These are phyloP conservation scores for Tetrapedia diversipes DNA, from an alignment of 2,888 invertebrate genomes.

Conservation along the genomic window DNA sequence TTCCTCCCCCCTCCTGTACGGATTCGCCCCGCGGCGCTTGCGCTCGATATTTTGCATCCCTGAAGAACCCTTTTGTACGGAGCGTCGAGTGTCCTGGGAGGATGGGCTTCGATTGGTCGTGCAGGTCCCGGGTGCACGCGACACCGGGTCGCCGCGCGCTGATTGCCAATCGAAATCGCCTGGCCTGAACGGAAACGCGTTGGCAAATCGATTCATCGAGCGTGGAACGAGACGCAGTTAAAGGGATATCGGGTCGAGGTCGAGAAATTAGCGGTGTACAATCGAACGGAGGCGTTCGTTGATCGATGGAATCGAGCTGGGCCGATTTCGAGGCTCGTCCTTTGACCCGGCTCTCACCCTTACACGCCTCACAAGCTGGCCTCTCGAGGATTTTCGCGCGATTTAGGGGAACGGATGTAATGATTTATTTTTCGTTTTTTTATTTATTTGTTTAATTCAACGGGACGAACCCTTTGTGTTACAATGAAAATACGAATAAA, in stretches of 20 bases:
- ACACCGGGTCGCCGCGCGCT: conserved; percentile 48
- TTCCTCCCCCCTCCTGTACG: no score
- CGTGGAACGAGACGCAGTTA: conserved; percentile 35
- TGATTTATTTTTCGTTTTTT: no score
- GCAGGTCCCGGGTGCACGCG: conserved; percentile 46
- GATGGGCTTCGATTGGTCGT: conserved; percentile 41
- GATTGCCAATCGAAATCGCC: conserved; percentile 64
- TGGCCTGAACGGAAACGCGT: conserved; percentile 51
- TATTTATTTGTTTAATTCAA: no score
- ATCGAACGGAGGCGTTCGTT: neutral
- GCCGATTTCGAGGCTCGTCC: neutral
- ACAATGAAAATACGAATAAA: no score
- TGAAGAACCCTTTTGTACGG: conserved; percentile 42
- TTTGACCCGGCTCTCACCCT: no score
- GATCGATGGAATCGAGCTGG: conserved; percentile 13
- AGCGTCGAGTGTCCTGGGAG: conserved; percentile 47
- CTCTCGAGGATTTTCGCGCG: no score
- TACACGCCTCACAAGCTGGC: no score
- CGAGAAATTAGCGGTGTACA: conserved; percentile 32
- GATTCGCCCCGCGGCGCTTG: conserved; percentile 26
- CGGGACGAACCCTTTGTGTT: no score
- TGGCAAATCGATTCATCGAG: conserved; percentile 57
- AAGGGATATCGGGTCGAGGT: conserved; percentile 34
- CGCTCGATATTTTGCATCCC: conserved; percentile 51
- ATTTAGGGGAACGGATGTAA: no score